Evolutionary conservation across 2,797 vertebrate species (phyloP).

Genomic region (Kryptolebias ocellatus): DNA sequence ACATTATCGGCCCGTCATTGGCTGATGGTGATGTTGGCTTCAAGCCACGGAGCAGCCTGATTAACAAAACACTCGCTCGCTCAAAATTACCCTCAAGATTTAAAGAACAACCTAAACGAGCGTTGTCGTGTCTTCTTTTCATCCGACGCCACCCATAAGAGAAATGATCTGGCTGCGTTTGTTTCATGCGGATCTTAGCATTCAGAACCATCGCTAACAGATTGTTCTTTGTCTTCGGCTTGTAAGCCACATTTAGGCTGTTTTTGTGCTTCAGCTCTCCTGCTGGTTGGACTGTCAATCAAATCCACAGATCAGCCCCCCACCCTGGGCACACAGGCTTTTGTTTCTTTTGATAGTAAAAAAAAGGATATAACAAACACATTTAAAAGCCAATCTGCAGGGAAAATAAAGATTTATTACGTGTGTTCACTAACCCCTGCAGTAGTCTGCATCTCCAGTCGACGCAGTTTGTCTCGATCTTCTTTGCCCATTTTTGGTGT

Average conservation of each 20-base stretch:
- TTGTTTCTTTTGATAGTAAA: background rate
- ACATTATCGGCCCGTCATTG: conserved; percentile 17
- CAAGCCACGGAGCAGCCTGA: conserved; percentile 8
- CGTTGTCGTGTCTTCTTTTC: background rate
- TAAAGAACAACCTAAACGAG: background rate
- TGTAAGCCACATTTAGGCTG: conserved; percentile 6
- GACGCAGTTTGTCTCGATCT: too few species aligned
- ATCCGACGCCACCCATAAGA: background rate
- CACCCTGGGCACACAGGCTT: conserved; percentile 5
- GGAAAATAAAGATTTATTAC: background rate
- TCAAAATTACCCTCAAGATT: conserved; percentile 1
- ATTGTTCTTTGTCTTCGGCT: conserved; percentile 10
- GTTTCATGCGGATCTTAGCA: conserved; percentile 1
- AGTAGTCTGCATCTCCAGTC: background rate
- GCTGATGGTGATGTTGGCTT: conserved; percentile 23
- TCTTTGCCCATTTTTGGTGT: background rate
- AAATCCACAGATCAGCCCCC: background rate
- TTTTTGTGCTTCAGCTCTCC: conserved; percentile 12
- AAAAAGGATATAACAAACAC: background rate
- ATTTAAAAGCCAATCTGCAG: background rate
- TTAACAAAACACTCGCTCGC: background rate
- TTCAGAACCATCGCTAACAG: background rate
- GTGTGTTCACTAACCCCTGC: background rate
- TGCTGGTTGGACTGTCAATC: conserved; percentile 22
- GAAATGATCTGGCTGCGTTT: background rate